Conservation (phyloP, 1,140 invertebrate genomes). For the Gerris buenoi region DNA sequence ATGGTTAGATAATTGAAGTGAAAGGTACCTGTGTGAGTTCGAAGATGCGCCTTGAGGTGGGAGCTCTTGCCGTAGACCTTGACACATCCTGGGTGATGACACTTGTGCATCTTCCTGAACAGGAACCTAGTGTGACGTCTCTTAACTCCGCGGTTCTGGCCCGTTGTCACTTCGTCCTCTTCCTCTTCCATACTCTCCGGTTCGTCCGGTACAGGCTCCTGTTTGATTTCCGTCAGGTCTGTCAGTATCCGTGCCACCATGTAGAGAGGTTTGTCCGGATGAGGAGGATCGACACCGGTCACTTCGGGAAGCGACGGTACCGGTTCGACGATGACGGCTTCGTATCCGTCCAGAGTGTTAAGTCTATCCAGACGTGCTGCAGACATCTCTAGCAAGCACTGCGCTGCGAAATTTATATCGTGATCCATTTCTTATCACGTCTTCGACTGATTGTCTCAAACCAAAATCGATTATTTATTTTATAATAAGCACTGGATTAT, state of each 20-base stretch:
- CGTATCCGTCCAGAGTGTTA: conserved; percentile 20
- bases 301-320: conserved; percentile 10
- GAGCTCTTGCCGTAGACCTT: conserved; percentile 68
- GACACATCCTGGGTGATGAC: conserved; percentile 50
- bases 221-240: conserved; percentile 38
- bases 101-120: conserved; percentile 41
- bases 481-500: too few species aligned
- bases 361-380: conserved; percentile 20
- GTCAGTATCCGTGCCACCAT: conserved; percentile 44
- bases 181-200: conserved; percentile 7
- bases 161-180: conserved; percentile 12
- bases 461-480: too few species aligned
- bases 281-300: conserved; percentile 22
- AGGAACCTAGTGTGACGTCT: conserved; percentile 18
- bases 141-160: too few species aligned
- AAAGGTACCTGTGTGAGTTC: conserved; percentile 42
- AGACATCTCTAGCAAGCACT: conserved; percentile 43
- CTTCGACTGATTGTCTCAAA: too few species aligned
- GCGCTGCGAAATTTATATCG: conserved; percentile 39
- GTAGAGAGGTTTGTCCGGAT: conserved; percentile 29
- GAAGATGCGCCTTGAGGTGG: conserved; percentile 58
- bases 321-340: conserved; percentile 20
- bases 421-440: conserved; percentile 30
- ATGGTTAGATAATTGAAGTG: too few species aligned
- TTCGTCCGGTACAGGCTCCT: conserved; percentile 31